Conservation (phyloP, 2,797 vertebrate species). For the Morus bassanus region DNA sequence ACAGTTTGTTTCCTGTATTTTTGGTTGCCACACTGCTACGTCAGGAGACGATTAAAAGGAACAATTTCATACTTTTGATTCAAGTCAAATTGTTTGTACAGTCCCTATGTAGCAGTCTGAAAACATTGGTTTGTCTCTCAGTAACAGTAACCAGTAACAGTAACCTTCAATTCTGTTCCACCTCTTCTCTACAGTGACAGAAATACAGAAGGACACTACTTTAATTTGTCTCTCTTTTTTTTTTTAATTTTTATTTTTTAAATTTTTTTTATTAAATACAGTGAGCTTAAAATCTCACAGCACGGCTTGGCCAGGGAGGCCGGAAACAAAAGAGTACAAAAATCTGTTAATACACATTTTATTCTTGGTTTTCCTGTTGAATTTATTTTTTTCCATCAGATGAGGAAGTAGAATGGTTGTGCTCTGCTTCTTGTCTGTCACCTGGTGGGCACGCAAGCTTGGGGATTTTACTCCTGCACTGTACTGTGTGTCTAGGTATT, state of each 20-base stretch:
- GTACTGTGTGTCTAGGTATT: background rate
- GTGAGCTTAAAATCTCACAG: background rate
- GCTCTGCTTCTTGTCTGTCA: background rate
- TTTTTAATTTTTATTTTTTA: background rate
- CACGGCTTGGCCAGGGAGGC: background rate
- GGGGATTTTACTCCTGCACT: background rate
- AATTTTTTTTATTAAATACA: background rate
- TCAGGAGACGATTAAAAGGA: background rate
- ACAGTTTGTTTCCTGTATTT: conserved; percentile 33
- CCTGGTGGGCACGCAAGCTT: background rate
- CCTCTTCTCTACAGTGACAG: background rate
- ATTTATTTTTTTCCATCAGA: background rate
- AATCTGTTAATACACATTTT: background rate
- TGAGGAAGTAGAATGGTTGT: background rate
- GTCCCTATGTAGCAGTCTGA: background rate
- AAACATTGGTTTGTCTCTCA: background rate
- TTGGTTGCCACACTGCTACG: background rate
- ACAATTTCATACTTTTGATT: background rate
- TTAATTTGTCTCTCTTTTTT: background rate
- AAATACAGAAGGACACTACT: background rate
- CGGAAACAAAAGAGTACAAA: conserved; percentile 16
- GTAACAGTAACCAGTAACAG: background rate
- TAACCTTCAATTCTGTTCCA: background rate
- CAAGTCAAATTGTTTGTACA: background rate
- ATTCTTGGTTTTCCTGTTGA: background rate